These are phyloP conservation scores for Melitaea athalia DNA, from an alignment of 2,888 invertebrate species.

Conservation along the genomic window DNA sequence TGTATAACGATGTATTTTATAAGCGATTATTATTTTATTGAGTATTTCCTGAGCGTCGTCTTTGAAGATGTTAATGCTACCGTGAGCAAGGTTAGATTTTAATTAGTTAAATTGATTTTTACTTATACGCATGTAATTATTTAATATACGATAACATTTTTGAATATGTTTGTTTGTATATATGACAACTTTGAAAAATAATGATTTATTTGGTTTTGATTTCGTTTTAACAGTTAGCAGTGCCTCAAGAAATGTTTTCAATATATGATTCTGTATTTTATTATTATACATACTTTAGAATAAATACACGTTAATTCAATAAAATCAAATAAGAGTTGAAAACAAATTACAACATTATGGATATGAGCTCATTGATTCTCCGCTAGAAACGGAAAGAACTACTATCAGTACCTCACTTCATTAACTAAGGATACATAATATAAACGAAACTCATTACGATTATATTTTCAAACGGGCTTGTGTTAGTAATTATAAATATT, in stretches of 20 bases:
- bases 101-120: background rate
- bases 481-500: slow-evolving; percentile 35
- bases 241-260: background rate
- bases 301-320: too few relatives aligned
- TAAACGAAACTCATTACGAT: slow-evolving; percentile 26
- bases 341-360: too few relatives aligned
- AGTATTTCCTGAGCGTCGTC: slow-evolving; percentile 7
- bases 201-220: background rate
- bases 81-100: background rate
- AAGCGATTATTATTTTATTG: slow-evolving; percentile 2
- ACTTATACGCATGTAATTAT: background rate
- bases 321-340: too few relatives aligned
- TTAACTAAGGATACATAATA: slow-evolving; percentile 12
- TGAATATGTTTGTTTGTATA: background rate
- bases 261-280: background rate
- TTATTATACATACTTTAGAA: background rate
- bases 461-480: slow-evolving; percentile 33
- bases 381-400: background rate
- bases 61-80: background rate
- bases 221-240: background rate
- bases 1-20: slow-evolving; percentile 12
- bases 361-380: slow-evolving; percentile 1
- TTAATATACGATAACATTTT: background rate
- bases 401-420: slow-evolving; percentile 16
- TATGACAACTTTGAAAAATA: background rate